These are phyloP conservation scores for Aepyceros melampus DNA, from an alignment of 2,113 vertebrate genomes.

Conservation along the genomic window DNA sequence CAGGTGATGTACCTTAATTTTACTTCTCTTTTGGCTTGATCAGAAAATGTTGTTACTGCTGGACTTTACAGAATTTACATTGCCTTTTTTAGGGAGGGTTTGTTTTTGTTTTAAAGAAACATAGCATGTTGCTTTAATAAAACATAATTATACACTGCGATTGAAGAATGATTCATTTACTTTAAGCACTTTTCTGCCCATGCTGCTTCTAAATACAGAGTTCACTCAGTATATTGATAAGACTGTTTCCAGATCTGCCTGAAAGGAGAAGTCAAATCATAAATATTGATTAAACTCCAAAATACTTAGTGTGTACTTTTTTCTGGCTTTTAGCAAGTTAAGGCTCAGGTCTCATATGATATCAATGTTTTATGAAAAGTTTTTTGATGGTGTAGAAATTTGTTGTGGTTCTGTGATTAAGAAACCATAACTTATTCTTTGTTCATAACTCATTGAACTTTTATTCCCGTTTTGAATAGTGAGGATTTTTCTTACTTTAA, in stretches of 20 bases:
- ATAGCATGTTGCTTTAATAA: neutral
- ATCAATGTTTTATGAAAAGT: conserved; percentile 2
- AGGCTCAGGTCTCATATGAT: neutral
- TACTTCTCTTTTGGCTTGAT: neutral
- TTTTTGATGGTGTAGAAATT: neutral
- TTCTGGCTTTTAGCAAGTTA: neutral
- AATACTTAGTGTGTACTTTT: neutral
- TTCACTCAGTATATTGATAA: neutral
- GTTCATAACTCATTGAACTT: conserved; percentile 25
- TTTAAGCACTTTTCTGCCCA: neutral
- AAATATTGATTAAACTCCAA: conserved; percentile 6
- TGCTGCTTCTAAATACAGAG: neutral
- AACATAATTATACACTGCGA: neutral
- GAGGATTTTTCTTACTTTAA: neutral
- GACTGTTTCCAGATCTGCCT: neutral
- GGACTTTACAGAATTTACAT: neutral
- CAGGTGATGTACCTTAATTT: neutral
- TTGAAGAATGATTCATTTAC: neutral
- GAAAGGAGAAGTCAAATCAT: conserved; percentile 17
- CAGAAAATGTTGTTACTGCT: conserved; percentile 16
- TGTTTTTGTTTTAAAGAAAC: neutral
- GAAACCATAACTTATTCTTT: conserved; percentile 19
- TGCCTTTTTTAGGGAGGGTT: neutral
- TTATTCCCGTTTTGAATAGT: neutral
- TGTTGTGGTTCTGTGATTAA: conserved; percentile 34